Evolutionary conservation across 2,113 vertebrate genomes (phyloP).

Genomic region (Puffinus mauretanicus): DNA sequence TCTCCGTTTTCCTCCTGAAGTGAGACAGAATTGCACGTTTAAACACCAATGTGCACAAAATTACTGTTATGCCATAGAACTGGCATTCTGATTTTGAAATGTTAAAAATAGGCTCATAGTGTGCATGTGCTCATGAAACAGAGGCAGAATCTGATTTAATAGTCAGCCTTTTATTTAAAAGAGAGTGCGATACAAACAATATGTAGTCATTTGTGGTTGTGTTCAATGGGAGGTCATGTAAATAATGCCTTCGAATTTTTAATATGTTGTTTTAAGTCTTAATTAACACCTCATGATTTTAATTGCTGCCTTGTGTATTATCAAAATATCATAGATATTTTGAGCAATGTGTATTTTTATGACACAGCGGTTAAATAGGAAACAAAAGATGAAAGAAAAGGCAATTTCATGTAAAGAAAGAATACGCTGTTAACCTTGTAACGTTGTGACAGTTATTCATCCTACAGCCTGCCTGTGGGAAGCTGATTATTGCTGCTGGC

Average conservation of each 20-base stretch:
- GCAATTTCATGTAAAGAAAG: neutral
- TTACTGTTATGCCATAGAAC: accelerated
- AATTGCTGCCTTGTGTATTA: slow-evolving; percentile 25
- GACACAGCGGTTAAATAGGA: neutral
- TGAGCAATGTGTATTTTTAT: neutral
- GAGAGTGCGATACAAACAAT: neutral
- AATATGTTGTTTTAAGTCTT: neutral
- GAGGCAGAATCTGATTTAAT: neutral
- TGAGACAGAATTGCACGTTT: neutral
- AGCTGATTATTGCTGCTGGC: accelerated
- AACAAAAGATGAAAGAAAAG: neutral
- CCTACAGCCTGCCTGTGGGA: neutral
- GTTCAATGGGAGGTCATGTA: neutral
- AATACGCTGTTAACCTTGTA: accelerated
- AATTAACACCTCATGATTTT: neutral
- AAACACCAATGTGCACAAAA: neutral
- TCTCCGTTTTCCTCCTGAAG: neutral
- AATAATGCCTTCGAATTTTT: neutral
- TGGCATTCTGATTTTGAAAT: neutral
- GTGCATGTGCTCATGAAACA: neutral
- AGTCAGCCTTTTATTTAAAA: neutral
- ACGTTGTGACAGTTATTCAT: accelerated
- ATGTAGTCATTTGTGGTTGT: neutral
- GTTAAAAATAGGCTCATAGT: neutral
- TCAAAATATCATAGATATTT: neutral